Percentiles rank a stretch among this genome's conserved stretches.
phyloP scores from a whole-genome alignment of 1,140 invertebrate genomes.

The Maniola jurtina region DNA sequence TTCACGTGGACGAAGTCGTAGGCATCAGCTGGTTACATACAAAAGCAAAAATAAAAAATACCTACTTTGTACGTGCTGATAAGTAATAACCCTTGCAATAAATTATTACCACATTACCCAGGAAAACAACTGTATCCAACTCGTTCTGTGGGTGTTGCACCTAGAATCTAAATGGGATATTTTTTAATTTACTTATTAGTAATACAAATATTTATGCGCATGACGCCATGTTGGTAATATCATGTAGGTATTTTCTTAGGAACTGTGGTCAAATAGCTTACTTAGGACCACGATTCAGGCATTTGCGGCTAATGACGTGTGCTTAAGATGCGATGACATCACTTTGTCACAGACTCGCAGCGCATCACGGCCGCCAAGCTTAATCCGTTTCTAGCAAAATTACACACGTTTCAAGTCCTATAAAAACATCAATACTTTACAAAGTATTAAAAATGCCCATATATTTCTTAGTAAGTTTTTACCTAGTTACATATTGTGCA shows the following conservation, averaged over 20 bases:
- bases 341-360: constrained; percentile 24
- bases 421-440: constrained; percentile 1
- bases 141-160: not conserved
- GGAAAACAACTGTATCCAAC: too few relatives aligned
- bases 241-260: constrained; percentile 28
- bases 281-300: constrained; percentile 30
- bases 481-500: not conserved
- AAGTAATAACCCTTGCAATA: too few relatives aligned
- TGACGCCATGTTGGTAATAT: constrained; percentile 26
- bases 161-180: not conserved
- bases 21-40: too few relatives aligned
- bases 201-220: constrained; percentile 21
- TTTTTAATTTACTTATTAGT: not conserved
- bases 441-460: not conserved
- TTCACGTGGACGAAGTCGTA: too few relatives aligned
- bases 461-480: constrained; percentile 1
- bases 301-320: constrained; percentile 32
- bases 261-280: constrained; percentile 32
- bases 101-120: too few relatives aligned
- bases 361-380: constrained; percentile 23
- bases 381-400: constrained; percentile 26
- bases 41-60: too few relatives aligned
- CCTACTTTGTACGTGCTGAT: too few relatives aligned
- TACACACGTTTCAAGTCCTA: constrained; percentile 23
- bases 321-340: constrained; percentile 43